phyloP scores from a whole-genome alignment of 2,797 vertebrate species.

The Argyrosomus regius region DNA sequence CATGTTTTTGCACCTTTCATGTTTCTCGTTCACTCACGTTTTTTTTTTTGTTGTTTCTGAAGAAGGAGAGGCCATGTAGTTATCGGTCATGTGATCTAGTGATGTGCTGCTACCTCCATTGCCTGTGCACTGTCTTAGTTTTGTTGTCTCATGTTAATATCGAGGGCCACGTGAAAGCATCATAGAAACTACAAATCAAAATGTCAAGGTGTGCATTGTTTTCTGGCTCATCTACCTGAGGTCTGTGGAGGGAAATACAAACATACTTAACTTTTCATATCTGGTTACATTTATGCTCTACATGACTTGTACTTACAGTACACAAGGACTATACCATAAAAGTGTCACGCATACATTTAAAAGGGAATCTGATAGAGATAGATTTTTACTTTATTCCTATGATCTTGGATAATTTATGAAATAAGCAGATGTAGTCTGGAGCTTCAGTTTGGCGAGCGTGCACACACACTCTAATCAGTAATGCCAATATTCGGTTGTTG shows the following conservation, averaged over 20 bases:
- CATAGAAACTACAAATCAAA: conserved; percentile 23
- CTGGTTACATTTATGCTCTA: conserved; percentile 7
- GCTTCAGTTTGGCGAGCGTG: not conserved
- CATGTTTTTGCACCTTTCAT: conserved; percentile 72
- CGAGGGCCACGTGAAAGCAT: conserved; percentile 32
- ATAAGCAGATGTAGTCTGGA: conserved; percentile 15
- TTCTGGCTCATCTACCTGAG: conserved; percentile 28
- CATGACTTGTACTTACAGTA: conserved; percentile 35
- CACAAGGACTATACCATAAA: conserved; percentile 30
- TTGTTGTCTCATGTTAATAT: conserved; percentile 39
- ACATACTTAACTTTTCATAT: conserved; percentile 15
- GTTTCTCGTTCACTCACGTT: conserved; percentile 59
- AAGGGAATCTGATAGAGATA: conserved; percentile 18
- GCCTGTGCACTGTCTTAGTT: conserved; percentile 71
- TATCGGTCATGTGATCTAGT: conserved; percentile 72
- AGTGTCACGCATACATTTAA: conserved; percentile 32
- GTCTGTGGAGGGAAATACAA: conserved; percentile 34
- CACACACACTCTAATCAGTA: conserved; percentile 10
- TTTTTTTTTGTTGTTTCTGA: conserved; percentile 61
- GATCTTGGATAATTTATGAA: conserved; percentile 35
- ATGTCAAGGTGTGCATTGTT: conserved; percentile 30
- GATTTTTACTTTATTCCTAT: conserved; percentile 31
- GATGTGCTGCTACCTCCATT: conserved; percentile 78
- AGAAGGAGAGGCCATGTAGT: conserved; percentile 65
- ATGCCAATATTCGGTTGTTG: conserved; percentile 8